Evolutionary conservation across 2,888 invertebrate genomes (phyloP).

Genomic region (Spodoptera exigua): DNA sequence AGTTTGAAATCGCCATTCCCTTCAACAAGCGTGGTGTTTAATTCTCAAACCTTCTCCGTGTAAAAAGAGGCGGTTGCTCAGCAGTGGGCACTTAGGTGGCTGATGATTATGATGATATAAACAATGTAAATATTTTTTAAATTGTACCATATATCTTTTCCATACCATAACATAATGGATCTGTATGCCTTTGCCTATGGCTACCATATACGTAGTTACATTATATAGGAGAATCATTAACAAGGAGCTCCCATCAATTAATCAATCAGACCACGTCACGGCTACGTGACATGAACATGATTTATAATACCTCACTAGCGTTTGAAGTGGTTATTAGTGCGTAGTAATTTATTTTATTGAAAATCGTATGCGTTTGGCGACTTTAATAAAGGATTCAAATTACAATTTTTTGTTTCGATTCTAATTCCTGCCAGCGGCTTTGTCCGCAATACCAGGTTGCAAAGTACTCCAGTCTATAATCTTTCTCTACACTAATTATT

Average conservation of each 20-base stretch:
- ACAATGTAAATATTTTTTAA: too few relatives aligned
- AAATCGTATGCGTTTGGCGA: constrained; percentile 17
- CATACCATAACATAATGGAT: constrained; percentile 20
- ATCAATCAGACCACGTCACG: constrained; percentile 57
- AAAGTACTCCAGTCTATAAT: too few relatives aligned
- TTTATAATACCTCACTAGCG: constrained; percentile 51
- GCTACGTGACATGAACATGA: constrained; percentile 54
- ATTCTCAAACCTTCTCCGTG: too few relatives aligned
- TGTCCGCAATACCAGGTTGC: too few relatives aligned
- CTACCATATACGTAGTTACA: constrained; percentile 34
- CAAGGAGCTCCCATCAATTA: constrained; percentile 56
- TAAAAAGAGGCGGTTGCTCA: too few relatives aligned
- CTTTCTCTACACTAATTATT: too few relatives aligned
- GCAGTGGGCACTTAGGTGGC: too few relatives aligned
- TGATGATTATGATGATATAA: too few relatives aligned
- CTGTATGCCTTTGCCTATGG: constrained; percentile 36
- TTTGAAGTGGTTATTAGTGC: constrained; percentile 28
- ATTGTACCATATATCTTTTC: constrained; percentile 14
- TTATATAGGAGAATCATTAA: constrained; percentile 54
- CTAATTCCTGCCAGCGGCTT: too few relatives aligned
- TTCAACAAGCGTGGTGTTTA: too few relatives aligned
- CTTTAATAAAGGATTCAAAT: not conserved
- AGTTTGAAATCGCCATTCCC: too few relatives aligned
- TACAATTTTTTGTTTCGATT: too few relatives aligned
- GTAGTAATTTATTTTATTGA: constrained; percentile 42